Conservation (phyloP, 1,140 invertebrate species). For the Drosophila nannoptera region DNA sequence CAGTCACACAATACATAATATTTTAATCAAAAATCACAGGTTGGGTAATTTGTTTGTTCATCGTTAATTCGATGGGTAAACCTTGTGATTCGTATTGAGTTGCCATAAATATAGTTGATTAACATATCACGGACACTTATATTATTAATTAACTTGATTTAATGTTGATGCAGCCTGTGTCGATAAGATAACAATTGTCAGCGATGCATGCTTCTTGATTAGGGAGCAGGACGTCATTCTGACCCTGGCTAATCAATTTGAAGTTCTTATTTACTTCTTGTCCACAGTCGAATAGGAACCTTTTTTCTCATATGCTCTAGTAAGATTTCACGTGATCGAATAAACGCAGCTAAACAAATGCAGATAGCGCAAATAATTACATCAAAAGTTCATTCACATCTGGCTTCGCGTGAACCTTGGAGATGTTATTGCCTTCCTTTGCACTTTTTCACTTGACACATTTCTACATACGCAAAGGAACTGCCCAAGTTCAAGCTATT, state of each 20-base stretch:
- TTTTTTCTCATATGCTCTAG: neutral
- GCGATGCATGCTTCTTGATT: neutral
- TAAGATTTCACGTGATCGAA: slow-evolving; percentile 26
- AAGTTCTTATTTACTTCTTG: no score
- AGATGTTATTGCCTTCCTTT: neutral
- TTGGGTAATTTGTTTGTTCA: slow-evolving; percentile 16
- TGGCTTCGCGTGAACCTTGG: neutral
- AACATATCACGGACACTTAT: slow-evolving; percentile 45
- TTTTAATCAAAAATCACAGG: slow-evolving; percentile 13
- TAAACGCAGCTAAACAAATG: slow-evolving; percentile 34
- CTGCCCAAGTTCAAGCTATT: neutral
- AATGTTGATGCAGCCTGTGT: neutral
- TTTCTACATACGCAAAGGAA: neutral
- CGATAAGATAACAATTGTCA: slow-evolving; percentile 26
- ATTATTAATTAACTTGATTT: slow-evolving; percentile 53
- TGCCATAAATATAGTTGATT: slow-evolving; percentile 58
- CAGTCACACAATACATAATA: slow-evolving; percentile 3
- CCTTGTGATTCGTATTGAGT: slow-evolving; percentile 37
- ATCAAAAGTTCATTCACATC: slow-evolving; percentile 58
- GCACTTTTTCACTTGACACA: no score
- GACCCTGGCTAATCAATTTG: no score
- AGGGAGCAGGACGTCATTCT: neutral
- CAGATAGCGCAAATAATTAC: slow-evolving; percentile 18
- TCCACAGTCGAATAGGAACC: no score
- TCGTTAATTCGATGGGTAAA: slow-evolving; percentile 30